A percentile compares a stretch with the other conserved stretches of the same genome.
Evolutionary conservation across 2,113 vertebrate genomes (phyloP).

Genomic region (Periophthalmus modestus): DNA sequence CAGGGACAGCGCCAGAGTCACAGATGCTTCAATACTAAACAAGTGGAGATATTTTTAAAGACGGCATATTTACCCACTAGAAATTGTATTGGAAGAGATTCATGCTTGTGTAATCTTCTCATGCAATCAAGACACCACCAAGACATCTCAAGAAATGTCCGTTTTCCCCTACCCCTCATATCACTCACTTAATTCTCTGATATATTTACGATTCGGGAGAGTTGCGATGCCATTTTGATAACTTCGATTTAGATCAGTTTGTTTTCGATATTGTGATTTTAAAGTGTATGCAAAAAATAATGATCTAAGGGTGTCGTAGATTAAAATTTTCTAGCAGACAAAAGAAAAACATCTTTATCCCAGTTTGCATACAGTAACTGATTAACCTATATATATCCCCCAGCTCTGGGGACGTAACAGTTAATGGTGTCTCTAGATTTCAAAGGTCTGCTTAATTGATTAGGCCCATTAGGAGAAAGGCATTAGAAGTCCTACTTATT

Average conservation of each 20-base stretch:
- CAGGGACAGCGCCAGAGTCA: conserved; percentile 9
- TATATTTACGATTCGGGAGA: too few relatives aligned
- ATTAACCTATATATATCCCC: conserved; percentile 37
- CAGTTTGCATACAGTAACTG: conserved; percentile 17
- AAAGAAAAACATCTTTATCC: not conserved
- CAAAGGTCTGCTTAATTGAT: conserved; percentile 71
- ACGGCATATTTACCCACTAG: not conserved
- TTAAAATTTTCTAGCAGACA: not conserved
- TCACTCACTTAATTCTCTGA: too few relatives aligned
- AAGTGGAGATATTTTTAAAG: not conserved
- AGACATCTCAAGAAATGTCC: too few relatives aligned
- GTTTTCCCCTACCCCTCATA: too few relatives aligned
- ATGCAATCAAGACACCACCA: too few relatives aligned
- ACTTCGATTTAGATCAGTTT: too few relatives aligned
- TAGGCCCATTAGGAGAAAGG: conserved; percentile 67
- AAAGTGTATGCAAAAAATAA: not conserved
- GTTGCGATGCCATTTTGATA: too few relatives aligned
- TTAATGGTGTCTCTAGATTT: conserved; percentile 64
- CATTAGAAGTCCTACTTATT: conserved; percentile 67
- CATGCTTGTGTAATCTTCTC: too few relatives aligned
- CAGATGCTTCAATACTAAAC: conserved; percentile 1
- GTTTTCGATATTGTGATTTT: too few relatives aligned
- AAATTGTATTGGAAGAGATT: not conserved
- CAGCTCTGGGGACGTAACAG: conserved; percentile 51
- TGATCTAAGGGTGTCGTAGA: too few relatives aligned